Conservation (phyloP, 2,797 vertebrate species). For the Chiloscyllium punctatum region DNA sequence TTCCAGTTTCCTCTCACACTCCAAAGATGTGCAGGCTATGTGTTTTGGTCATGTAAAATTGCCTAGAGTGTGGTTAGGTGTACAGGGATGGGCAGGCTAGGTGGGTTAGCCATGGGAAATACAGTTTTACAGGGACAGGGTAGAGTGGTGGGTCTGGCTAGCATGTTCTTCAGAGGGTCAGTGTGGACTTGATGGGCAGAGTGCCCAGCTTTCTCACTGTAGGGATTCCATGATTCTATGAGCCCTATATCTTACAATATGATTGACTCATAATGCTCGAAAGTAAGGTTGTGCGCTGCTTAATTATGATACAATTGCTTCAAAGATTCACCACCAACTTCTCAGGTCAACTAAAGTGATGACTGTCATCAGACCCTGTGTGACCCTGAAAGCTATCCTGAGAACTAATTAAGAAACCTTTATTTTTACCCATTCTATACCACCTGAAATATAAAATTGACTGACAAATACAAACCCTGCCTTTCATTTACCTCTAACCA, state of each 20-base stretch:
- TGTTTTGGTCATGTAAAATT: no score
- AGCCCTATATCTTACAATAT: neutral
- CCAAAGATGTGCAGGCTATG: no score
- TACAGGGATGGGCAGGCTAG: no score
- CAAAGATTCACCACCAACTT: neutral
- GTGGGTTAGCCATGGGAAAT: no score
- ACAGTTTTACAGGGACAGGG: no score
- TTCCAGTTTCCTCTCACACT: no score
- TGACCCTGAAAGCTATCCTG: neutral
- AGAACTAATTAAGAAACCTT: neutral
- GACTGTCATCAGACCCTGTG: neutral
- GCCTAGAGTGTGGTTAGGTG: no score
- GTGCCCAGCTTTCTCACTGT: no score
- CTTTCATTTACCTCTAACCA: neutral
- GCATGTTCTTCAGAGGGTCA: no score
- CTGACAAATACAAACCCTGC: neutral
- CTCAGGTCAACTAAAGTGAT: neutral
- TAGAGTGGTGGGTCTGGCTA: no score
- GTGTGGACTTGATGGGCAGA: no score
- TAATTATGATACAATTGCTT: neutral
- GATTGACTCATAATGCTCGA: neutral
- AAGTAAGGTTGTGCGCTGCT: neutral
- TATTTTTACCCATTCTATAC: neutral
- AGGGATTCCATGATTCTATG: no score
- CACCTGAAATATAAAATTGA: neutral